phyloP scores from a whole-genome alignment of 1,140 invertebrate species.

The Sogatella furcifera region DNA sequence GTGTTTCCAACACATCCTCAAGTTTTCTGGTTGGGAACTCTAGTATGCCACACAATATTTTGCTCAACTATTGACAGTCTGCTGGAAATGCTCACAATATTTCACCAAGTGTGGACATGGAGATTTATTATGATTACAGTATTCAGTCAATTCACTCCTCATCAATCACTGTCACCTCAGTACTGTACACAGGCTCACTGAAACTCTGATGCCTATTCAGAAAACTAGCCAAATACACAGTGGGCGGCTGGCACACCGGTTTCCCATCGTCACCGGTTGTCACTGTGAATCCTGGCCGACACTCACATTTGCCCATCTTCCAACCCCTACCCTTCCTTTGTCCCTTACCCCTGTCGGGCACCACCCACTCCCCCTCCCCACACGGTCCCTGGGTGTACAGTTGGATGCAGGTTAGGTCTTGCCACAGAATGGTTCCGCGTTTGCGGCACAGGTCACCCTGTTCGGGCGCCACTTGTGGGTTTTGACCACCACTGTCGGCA shows the following conservation, averaged over 20 bases:
- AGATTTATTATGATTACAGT: too few species aligned
- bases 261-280: conserved; percentile 28
- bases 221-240: conserved; percentile 37
- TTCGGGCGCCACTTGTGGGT: neutral
- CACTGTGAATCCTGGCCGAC: conserved; percentile 51
- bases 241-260: conserved; percentile 35
- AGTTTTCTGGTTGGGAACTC: too few species aligned
- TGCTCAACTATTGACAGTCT: too few species aligned
- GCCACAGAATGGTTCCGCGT: conserved; percentile 22
- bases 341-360: conserved; percentile 34
- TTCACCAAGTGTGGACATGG: too few species aligned
- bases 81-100: too few species aligned
- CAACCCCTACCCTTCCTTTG: conserved; percentile 26
- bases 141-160: too few species aligned
- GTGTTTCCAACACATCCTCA: too few species aligned
- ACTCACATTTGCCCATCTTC: conserved; percentile 44
- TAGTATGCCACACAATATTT: too few species aligned
- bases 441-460: conserved; percentile 19
- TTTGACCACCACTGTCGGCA: neutral
- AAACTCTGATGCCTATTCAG: conserved; percentile 29
- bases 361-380: conserved; percentile 56
- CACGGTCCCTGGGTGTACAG: conserved; percentile 45
- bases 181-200: too few species aligned
- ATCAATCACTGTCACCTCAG: too few species aligned
- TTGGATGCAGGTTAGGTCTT: conserved; percentile 17